A percentile compares a stretch with the other conserved stretches of the same genome.
Conservation (phyloP, 2,113 vertebrate genomes). For the Boleophthalmus pectinirostris region DNA sequence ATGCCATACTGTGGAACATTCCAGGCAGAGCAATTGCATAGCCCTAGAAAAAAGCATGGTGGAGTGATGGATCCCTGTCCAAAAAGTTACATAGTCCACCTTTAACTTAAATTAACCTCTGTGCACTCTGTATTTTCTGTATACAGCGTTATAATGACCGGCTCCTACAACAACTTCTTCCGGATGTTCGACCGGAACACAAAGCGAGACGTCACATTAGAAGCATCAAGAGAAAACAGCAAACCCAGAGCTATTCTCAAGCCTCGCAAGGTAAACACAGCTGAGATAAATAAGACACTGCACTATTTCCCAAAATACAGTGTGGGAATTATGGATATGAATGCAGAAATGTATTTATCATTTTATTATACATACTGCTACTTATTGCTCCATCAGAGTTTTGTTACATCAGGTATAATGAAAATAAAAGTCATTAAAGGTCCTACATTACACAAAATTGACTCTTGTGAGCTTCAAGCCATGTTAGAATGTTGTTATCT, state of each 20-base stretch:
- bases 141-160: conserved; percentile 93
- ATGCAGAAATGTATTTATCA: no score
- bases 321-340: no score
- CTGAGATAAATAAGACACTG: not conserved
- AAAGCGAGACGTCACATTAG: conserved; percentile 92
- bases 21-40: no score
- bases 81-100: no score
- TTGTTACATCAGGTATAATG: not conserved
- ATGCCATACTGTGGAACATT: no score
- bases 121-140: conserved; percentile 4
- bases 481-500: no score
- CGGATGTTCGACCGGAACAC: conserved; percentile 98
- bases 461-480: no score
- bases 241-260: conserved; percentile 95
- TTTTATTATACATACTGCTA: not conserved
- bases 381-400: no score
- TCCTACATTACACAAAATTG: no score
- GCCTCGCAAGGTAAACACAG: conserved; percentile 81
- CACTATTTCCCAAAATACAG: not conserved
- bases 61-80: no score
- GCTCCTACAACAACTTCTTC: conserved; percentile 98
- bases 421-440: not conserved
- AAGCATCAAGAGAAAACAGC: conserved; percentile 95
- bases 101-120: conserved; percentile 1
- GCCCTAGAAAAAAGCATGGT: no score